These are phyloP conservation scores for Xiphophorus couchianus DNA, from an alignment of 2,113 vertebrate species.

Conservation along the genomic window DNA sequence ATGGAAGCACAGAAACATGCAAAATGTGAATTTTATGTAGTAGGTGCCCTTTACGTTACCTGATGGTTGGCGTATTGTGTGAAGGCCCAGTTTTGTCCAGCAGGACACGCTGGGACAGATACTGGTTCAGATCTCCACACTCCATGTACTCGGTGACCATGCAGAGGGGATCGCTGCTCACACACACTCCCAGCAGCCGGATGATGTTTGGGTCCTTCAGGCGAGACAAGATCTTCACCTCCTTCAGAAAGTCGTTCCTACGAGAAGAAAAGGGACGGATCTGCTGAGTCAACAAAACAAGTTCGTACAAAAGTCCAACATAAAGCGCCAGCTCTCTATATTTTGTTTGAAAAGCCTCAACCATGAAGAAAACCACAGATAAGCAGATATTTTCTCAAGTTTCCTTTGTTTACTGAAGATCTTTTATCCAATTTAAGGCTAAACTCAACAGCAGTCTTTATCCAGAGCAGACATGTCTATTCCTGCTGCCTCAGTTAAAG, in stretches of 20 bases:
- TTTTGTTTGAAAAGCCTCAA: slow-evolving; percentile 1
- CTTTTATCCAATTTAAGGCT: neutral
- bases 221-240: slow-evolving; percentile 92
- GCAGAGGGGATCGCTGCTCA: slow-evolving; percentile 89
- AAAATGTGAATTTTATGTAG: too few species aligned
- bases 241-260: slow-evolving; percentile 92
- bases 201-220: slow-evolving; percentile 94
- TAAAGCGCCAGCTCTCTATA: slow-evolving; percentile 5
- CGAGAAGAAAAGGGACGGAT: neutral
- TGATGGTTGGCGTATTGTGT: slow-evolving; percentile 83
- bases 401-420: neutral
- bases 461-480: neutral
- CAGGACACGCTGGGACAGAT: slow-evolving; percentile 86
- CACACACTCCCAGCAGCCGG: slow-evolving; percentile 90
- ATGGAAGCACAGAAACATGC: too few species aligned
- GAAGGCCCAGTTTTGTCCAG: slow-evolving; percentile 82
- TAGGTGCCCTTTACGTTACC: slow-evolving; percentile 65
- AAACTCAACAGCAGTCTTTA: neutral
- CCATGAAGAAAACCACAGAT: slow-evolving; percentile 6
- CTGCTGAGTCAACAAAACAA: neutral
- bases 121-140: slow-evolving; percentile 93
- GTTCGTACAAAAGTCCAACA: neutral
- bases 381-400: neutral
- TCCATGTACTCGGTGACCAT: slow-evolving; percentile 98
- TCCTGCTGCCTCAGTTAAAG: neutral